Percentiles rank a stretch among this genome's conserved stretches.
phyloP scores from a whole-genome alignment of 1,140 invertebrate species.

The Caenorhabditis brenneri region DNA sequence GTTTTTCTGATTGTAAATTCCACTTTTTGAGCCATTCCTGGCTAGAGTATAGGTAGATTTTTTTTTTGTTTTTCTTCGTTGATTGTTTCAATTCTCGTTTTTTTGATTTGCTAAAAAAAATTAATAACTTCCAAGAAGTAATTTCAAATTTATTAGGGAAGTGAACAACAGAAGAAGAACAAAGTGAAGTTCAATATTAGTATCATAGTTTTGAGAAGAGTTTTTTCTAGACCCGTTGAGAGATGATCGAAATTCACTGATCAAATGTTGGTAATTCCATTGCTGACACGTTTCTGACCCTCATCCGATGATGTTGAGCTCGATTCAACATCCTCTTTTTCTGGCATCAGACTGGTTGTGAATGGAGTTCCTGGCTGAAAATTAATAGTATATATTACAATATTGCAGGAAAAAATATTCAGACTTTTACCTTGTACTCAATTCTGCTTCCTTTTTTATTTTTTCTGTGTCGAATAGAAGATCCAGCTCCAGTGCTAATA shows the following conservation, averaged over 20 bases:
- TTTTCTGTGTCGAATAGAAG: background rate
- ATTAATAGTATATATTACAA: background rate
- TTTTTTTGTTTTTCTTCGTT: background rate
- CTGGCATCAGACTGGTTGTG: slow-evolving; percentile 8
- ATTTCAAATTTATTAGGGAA: background rate
- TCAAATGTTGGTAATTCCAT: slow-evolving; percentile 1
- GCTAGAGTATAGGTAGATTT: background rate
- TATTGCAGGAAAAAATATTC: background rate
- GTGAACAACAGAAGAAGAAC: background rate
- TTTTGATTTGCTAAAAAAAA: background rate
- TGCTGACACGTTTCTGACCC: slow-evolving; percentile 7
- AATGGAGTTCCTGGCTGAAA: background rate
- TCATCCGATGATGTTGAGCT: slow-evolving; percentile 12
- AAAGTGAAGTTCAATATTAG: slow-evolving; percentile 33
- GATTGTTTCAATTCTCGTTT: background rate
- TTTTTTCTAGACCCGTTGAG: too few species aligned
- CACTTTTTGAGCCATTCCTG: background rate
- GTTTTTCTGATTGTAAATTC: background rate
- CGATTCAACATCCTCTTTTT: slow-evolving; percentile 5
- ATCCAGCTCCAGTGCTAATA: background rate
- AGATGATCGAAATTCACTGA: background rate
- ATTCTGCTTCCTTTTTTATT: background rate
- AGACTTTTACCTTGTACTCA: background rate
- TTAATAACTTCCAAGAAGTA: background rate
- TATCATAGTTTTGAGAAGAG: too few species aligned